Evolutionary conservation across 2,113 vertebrate genomes (phyloP), one percentile per base, ranked within the genome.

Genomic region (Alectura lathami): DNA sequence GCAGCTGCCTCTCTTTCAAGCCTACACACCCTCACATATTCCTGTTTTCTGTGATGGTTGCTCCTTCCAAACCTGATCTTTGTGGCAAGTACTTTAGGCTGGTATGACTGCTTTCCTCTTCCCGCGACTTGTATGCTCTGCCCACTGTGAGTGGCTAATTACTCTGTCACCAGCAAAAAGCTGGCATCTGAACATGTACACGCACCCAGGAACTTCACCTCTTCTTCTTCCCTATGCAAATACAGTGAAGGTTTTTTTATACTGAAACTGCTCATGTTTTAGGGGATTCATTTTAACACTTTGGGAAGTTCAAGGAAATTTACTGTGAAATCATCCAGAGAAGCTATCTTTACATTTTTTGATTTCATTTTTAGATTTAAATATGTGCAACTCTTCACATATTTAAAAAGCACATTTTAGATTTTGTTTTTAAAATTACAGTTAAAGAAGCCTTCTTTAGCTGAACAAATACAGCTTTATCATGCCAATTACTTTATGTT

Each of bases 271-370:
- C 43, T 95, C 29, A 3, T 51, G 8, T 79, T 89, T 68, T 38
- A 86, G 74, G 36, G 80, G 30, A n/a, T n/a, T n/a, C n/a, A n/a
- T n/a, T n/a, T n/a, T n/a, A n/a, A n/a, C n/a, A n/a, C n/a, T 79
- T 76, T 64, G 57, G 6, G 73, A 69, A 82, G 40, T 1, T 1
- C 51, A 75, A 80, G 23, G 69, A 62, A 29, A 66, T 78, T 93
- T 86, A 73, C 64, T 86, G 69, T 42, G 79, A 95, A 95, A 94
- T 85, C 50, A 82, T 45, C 69, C 62, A 95, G 63, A 83, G 42
- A 87, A 96, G 81, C 60, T 82, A 45, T 13, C 13, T 91, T 88
- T 66, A 74, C 57, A 9, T 70, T 95, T 73, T 80, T 7, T 11
- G 26, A 56, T 83, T 60, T 4, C 34, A 60, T 91, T 91, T 70